A percentile compares a stretch with the other conserved stretches of the same genome.
phyloP scores from a whole-genome alignment of 2,113 vertebrate species.

The Misgurnus mizolepis region DNA sequence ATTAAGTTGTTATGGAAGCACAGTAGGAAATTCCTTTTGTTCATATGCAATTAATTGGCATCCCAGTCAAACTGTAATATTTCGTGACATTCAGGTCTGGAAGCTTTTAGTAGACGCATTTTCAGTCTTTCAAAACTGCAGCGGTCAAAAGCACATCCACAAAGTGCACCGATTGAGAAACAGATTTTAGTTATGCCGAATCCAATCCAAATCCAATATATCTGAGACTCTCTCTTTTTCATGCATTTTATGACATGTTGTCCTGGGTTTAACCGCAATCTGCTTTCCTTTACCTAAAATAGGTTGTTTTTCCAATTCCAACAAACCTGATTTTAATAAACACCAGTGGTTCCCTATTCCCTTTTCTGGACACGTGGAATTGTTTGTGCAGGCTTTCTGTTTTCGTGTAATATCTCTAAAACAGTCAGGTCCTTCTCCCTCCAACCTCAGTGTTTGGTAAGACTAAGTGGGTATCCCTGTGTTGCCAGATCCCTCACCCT shows the following conservation, averaged over 20 bases:
- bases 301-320: neutral
- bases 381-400: slow-evolving; percentile 4
- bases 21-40: slow-evolving; percentile 9
- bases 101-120: slow-evolving; percentile 31
- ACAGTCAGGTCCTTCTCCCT: neutral
- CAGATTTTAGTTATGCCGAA: neutral
- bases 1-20: slow-evolving; percentile 32
- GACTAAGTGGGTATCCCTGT: slow-evolving; percentile 15
- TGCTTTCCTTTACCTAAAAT: neutral
- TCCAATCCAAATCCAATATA: neutral
- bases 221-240: too few species aligned
- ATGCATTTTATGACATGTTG: neutral
- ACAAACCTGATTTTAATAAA: neutral
- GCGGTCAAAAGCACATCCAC: neutral
- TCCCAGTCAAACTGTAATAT: slow-evolving; percentile 16
- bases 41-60: slow-evolving; percentile 28
- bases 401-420: neutral
- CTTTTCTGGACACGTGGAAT: neutral
- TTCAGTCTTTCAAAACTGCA: slow-evolving; percentile 15
- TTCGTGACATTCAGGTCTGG: slow-evolving; percentile 20
- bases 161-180: slow-evolving; percentile 2
- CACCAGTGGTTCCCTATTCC: neutral
- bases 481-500: slow-evolving; percentile 36
- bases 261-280: neutral
- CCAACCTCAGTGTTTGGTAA: slow-evolving; percentile 29